These are phyloP conservation scores for Alloscopus bannaensis DNA, from an alignment of 2,888 invertebrate species.

Conservation along the genomic window DNA sequence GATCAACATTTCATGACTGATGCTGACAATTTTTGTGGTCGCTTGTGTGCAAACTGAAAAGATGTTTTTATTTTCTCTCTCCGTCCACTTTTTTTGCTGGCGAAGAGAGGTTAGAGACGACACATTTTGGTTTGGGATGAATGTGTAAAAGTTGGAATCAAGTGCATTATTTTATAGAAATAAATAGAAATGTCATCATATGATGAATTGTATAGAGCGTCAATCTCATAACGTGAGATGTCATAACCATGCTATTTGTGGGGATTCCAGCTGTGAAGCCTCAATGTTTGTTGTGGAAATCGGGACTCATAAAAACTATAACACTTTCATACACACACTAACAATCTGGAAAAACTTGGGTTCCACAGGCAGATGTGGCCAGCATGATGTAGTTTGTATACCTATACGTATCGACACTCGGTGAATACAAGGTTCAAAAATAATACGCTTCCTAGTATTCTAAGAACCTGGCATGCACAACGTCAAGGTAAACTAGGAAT, in stretches of 20 bases:
- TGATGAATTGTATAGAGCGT: constrained; percentile 58
- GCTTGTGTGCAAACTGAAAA: constrained; percentile 9
- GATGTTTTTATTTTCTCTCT: constrained; percentile 18
- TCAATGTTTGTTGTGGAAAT: constrained; percentile 47
- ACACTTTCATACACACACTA: background rate
- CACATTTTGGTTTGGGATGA: too few relatives aligned
- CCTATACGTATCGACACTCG: too few relatives aligned
- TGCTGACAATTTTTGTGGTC: constrained; percentile 45
- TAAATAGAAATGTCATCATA: constrained; percentile 60
- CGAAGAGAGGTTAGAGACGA: too few relatives aligned
- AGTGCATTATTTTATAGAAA: constrained; percentile 35
- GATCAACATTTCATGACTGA: constrained; percentile 47
- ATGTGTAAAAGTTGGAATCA: too few relatives aligned
- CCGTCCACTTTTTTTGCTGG: background rate
- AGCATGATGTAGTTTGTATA: too few relatives aligned
- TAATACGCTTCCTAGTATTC: constrained; percentile 7
- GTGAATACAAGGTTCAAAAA: constrained; percentile 9
- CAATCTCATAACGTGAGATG: constrained; percentile 59
- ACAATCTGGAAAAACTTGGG: too few relatives aligned
- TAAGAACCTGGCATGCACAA: background rate
- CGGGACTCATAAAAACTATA: background rate
- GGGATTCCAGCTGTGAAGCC: constrained; percentile 56
- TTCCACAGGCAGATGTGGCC: too few relatives aligned
- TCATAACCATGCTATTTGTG: constrained; percentile 62
- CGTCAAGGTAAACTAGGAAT: background rate